phyloP scores from a whole-genome alignment of 2,113 vertebrate species.

The Baryphthengus martii region DNA sequence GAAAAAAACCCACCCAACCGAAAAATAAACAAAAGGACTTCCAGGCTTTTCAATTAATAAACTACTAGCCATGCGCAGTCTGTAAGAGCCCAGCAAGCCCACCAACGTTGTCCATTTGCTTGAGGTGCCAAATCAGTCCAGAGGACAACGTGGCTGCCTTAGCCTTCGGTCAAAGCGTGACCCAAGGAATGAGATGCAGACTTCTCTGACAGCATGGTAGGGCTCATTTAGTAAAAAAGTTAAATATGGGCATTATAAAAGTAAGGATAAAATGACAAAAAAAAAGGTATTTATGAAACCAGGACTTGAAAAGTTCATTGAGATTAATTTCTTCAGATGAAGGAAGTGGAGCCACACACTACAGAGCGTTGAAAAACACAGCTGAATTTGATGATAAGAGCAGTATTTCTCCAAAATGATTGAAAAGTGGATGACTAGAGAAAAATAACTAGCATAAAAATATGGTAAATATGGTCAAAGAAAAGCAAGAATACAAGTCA shows the following conservation, averaged over 20 bases:
- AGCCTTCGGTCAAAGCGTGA: background rate
- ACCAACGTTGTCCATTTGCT: background rate
- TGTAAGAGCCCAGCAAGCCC: background rate
- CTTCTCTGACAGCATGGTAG: background rate
- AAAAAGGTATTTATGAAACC: background rate
- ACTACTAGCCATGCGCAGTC: rapidly evolving
- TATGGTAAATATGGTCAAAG: background rate
- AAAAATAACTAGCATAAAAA: background rate
- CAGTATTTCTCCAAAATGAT: background rate
- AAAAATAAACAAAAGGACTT: background rate
- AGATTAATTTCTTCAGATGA: background rate
- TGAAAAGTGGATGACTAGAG: background rate
- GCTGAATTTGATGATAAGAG: background rate
- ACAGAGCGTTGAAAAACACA: background rate
- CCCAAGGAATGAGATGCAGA: background rate
- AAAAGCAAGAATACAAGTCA: background rate
- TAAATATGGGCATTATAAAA: background rate
- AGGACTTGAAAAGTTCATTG: background rate
- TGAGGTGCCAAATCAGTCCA: background rate
- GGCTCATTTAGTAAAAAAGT: background rate
- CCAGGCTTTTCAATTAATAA: background rate
- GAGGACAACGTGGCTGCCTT: background rate
- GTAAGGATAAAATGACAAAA: background rate
- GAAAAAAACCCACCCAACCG: background rate
- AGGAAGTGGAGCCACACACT: background rate